Conservation (phyloP, 2,888 invertebrate species). For the Papilio protenor region DNA sequence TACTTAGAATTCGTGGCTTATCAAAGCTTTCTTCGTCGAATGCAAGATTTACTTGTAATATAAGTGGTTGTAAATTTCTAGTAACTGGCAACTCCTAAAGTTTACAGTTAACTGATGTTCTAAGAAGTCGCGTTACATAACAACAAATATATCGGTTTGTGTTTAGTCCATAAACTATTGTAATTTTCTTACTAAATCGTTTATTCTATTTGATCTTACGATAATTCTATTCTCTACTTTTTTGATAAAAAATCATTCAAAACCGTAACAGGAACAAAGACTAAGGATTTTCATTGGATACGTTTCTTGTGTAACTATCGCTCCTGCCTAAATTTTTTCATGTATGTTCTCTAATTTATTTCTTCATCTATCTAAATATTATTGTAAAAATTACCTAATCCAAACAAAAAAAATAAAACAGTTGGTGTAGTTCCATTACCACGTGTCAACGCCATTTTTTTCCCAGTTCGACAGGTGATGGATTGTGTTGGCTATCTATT, state of each 20-base stretch:
- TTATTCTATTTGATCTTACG: neutral
- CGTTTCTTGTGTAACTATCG: too few species aligned
- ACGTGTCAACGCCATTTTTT: constrained; percentile 46
- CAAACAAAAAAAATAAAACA: neutral
- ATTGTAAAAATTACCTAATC: neutral
- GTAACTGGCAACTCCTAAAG: neutral
- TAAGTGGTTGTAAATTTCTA: neutral
- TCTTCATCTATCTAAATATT: too few species aligned
- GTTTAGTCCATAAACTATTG: neutral
- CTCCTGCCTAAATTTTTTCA: too few species aligned
- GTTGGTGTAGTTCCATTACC: constrained; percentile 8
- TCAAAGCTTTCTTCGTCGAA: neutral
- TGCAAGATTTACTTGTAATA: neutral
- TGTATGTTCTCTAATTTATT: too few species aligned
- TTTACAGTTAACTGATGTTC: constrained; percentile 1
- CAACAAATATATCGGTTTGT: neutral
- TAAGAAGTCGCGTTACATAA: neutral
- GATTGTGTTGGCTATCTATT: constrained; percentile 75
- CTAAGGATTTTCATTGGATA: too few species aligned
- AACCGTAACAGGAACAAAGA: too few species aligned
- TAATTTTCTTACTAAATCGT: neutral
- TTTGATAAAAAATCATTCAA: too few species aligned
- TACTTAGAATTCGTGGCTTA: neutral
- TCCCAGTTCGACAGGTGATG: constrained; percentile 59
- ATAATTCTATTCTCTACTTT: too few species aligned